Percentiles rank a stretch among this genome's conserved stretches.
Conservation (phyloP, 1,140 invertebrate species). For the Diorhabda carinulata region DNA sequence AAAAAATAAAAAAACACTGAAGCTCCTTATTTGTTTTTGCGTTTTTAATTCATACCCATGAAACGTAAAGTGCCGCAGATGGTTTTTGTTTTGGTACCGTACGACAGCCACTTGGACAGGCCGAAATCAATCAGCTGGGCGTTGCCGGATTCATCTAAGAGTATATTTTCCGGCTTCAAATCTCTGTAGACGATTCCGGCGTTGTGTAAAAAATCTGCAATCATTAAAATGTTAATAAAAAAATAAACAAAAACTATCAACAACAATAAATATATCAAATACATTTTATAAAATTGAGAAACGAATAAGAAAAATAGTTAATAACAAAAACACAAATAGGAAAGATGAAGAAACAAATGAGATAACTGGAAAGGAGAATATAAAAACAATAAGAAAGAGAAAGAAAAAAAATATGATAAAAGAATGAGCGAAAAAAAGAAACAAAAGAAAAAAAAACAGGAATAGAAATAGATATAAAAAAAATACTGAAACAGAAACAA, state of each 20-base stretch:
- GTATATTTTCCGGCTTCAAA: conserved; percentile 86
- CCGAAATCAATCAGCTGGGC: conserved; percentile 87
- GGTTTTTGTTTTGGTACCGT: conserved; percentile 71
- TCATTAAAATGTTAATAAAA: conserved; percentile 3
- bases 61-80: conserved; percentile 89
- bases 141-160: conserved; percentile 76
- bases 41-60: conserved; percentile 66
- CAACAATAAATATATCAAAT: neutral
- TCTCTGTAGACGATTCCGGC: conserved; percentile 87
- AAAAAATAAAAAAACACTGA: conserved; percentile 7
- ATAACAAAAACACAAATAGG: too few relatives aligned
- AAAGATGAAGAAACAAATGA: too few relatives aligned
- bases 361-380: too few relatives aligned
- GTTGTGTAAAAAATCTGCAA: conserved; percentile 85
- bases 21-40: conserved; percentile 17
- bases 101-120: conserved; percentile 84
- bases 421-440: too few relatives aligned
- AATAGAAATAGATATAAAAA: too few relatives aligned
- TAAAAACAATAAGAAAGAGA: too few relatives aligned
- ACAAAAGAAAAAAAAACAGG: too few relatives aligned
- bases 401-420: too few relatives aligned
- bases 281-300: too few relatives aligned
- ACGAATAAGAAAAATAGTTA: too few relatives aligned
- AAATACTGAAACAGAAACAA: too few relatives aligned
- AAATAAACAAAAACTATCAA: conserved; percentile 12